Conservation (phyloP, 2,113 vertebrate species). For the Chloropsis cyanopogon region DNA sequence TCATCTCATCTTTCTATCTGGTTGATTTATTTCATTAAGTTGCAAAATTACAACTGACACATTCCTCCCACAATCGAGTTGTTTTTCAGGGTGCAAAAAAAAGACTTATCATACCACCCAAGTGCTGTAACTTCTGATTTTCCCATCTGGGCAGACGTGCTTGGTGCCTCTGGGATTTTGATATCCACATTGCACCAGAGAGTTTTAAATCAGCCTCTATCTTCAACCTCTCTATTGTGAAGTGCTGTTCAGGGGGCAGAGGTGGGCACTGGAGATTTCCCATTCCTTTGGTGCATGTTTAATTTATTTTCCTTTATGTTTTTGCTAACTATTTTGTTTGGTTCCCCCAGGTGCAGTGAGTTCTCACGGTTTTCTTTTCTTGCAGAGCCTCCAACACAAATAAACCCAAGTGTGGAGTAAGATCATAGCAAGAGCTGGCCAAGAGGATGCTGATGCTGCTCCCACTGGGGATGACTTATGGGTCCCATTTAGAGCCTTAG, state of each 20-base stretch:
- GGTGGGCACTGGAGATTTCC: background rate
- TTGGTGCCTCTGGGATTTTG: background rate
- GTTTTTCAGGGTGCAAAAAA: constrained; percentile 23
- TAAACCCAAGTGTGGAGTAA: background rate
- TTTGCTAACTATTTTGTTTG: background rate
- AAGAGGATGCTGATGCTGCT: background rate
- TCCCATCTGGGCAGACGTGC: constrained; percentile 51
- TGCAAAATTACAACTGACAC: constrained; percentile 61
- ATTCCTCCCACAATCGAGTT: constrained; percentile 60
- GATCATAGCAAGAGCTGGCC: background rate
- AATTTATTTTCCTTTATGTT: background rate
- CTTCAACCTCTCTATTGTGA: background rate
- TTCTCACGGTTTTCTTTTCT: background rate
- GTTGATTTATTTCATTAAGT: constrained; percentile 66
- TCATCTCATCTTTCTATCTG: constrained; percentile 25
- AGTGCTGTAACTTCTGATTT: constrained; percentile 50
- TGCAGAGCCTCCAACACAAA: background rate
- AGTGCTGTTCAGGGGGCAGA: background rate
- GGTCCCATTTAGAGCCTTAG: background rate
- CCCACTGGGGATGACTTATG: background rate
- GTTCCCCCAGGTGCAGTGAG: background rate
- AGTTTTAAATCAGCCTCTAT: background rate
- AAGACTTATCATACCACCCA: constrained; percentile 48
- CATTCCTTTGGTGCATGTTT: background rate
- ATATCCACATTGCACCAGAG: background rate